Base-by-base conservation (phyloP, 1,140 invertebrate genomes). In the Brachionus rubens region DNA sequence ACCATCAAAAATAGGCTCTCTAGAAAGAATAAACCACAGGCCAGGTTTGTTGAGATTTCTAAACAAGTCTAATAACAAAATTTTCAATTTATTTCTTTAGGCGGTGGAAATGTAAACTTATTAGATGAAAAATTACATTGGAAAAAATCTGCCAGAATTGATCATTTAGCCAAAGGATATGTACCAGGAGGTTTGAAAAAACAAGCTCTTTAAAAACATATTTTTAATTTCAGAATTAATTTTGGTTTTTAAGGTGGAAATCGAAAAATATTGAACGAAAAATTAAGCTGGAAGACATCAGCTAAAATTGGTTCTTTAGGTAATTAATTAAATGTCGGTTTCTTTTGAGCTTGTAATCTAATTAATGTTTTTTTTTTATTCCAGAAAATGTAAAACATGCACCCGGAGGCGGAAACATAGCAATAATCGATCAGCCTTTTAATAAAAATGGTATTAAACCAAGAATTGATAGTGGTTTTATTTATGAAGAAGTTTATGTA, bases 271-370 rank as follows among this genome's bases (percentile, higher is more conserved):
- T 50, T 72, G 36, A 54, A 72, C 12, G 68, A 72, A 50, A 48
- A 54, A 24, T 30, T 72, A 14, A 72, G 41, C 26, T 72, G 68
- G 68, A 48, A 48, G 10, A 72, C 46, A n/a, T 19, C 26, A 1
- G 10, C 68, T 3, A 72, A 72, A 72, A 72, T 72, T 19, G 68
- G 68, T 6, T 72, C 68, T 36, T 72, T 72, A 26, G 68, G 68
- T 72, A 50, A 14, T 14, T 12, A 43, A n/a, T n/a, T n/a, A n/a
- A n/a, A n/a, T n/a, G n/a, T n/a, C n/a, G n/a, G n/a, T n/a, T n/a
- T n/a, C n/a, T n/a, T n/a, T n/a, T n/a, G n/a, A n/a, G n/a, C n/a
- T n/a, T n/a, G n/a, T n/a, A n/a, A n/a, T n/a, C n/a, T n/a, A 46
- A 19, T 43, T 14, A 28, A 72, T 6, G 5, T 41, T 28, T 72